Conservation (phyloP, 2,113 vertebrate genomes). For the Saimiri boliviensis region DNA sequence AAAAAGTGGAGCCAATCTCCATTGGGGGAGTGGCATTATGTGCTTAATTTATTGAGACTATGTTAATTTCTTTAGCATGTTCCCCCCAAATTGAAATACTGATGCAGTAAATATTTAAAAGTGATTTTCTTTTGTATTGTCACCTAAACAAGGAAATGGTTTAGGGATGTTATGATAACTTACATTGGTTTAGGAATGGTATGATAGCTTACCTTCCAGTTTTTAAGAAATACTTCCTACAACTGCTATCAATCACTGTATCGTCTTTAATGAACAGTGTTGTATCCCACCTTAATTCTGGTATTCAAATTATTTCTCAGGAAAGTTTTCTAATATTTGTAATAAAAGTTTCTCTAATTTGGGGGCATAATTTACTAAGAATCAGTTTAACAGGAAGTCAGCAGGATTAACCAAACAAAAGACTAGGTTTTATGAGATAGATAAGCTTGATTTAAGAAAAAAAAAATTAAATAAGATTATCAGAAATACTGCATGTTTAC, state of each 20-base stretch:
- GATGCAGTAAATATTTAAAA: slow-evolving; percentile 63
- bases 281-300: slow-evolving; percentile 47
- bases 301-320: slow-evolving; percentile 29
- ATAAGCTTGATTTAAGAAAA: slow-evolving; percentile 25
- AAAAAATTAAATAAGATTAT: neutral
- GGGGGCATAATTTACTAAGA: slow-evolving; percentile 41
- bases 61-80: slow-evolving; percentile 51
- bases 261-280: neutral
- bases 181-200: neutral
- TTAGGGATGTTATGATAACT: too few relatives aligned
- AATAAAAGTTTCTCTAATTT: slow-evolving; percentile 49
- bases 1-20: neutral
- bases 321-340: slow-evolving; percentile 25
- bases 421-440: neutral
- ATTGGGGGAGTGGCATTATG: slow-evolving; percentile 32
- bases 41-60: slow-evolving; percentile 52
- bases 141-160: neutral
- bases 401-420: too few relatives aligned
- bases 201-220: neutral
- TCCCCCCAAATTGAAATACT: slow-evolving; percentile 58
- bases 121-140: slow-evolving; percentile 54
- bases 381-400: too few relatives aligned
- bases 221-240: slow-evolving; percentile 58
- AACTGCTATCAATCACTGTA: slow-evolving; percentile 21
- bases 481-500: neutral